Conservation (phyloP, 2,888 invertebrate species). For the Drosophila tripunctata region DNA sequence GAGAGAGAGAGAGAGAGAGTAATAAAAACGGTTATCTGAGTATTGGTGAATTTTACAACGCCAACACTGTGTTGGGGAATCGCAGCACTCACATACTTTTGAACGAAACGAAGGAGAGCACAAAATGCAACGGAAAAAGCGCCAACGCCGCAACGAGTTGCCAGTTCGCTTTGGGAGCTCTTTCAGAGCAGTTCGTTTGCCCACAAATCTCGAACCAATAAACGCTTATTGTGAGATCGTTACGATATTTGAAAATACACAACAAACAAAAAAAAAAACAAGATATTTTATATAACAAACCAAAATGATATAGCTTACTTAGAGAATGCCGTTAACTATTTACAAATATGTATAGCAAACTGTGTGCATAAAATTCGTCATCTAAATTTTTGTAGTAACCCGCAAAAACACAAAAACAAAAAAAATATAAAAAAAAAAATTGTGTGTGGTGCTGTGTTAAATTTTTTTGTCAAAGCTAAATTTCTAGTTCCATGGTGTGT, state of each 20-base stretch:
- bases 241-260: conserved; percentile 55
- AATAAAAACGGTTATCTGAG: conserved; percentile 20
- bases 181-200: conserved; percentile 38
- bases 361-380: conserved; percentile 36
- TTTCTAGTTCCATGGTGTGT: conserved; percentile 54
- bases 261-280: conserved; percentile 14
- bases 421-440: conserved; percentile 20
- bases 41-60: conserved; percentile 30
- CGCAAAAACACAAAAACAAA: conserved; percentile 8
- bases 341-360: conserved; percentile 9
- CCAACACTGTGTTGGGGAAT: conserved; percentile 19
- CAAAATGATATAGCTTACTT: conserved; percentile 24
- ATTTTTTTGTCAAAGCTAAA: conserved; percentile 38
- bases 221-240: conserved; percentile 28
- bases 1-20: background rate
- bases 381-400: conserved; percentile 46
- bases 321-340: conserved; percentile 53
- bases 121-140: conserved; percentile 60
- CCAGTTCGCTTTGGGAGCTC: conserved; percentile 59
- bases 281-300: conserved; percentile 2
- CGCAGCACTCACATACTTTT: conserved; percentile 10
- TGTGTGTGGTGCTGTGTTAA: conserved; percentile 35
- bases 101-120: conserved; percentile 46
- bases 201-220: background rate
- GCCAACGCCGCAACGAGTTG: conserved; percentile 58